Evolutionary conservation across 2,797 vertebrate species (phyloP), one percentile per base, ranked within the genome.

Genomic region (Diglossa cyanea): DNA sequence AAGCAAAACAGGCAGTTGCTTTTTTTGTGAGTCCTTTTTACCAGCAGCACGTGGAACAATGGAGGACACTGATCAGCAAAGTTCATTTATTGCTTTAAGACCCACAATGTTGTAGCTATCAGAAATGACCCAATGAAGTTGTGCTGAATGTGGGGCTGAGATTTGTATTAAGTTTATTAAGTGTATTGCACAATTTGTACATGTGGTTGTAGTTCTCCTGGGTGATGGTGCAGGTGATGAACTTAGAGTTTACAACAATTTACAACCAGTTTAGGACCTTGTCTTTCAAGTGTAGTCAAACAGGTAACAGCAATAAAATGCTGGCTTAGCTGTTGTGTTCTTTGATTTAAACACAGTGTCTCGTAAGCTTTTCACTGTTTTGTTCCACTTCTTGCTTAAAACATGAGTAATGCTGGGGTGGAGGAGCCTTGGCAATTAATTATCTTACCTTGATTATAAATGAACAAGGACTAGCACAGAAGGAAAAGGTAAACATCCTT

Each of bases 401-500:
- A 82, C 15, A 51, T 86, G 78, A 90, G 60, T 82, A 92, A 72
- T 45, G 44, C 50, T 67, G 77, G 72, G 82, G 45, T 74, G 44
- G 74, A 86, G 63, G 48, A 88, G 71, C 73, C 42, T 60, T 78
- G 39, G 55, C 48, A 84, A 7, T 81, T 57, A 60, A 82, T 95
- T 84, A 82, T 35, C 6, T 73, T 78, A 30, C 78, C 45, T 90
- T 3, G 12, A 19, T 74, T 84, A 7, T 57, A 89, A 94, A 81
- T 70, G 66, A 80, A 18, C 30, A 51, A 23, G 72, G 71, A 24
- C 30, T 60, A 60, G 72, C 37, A 44, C 9, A 75, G 57, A 37
- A 88, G 26, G 73, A 75, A 88, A 81, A 87, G 44, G 23, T 74
- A 88, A 94, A 93, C 78, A 92, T 95, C 79, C 70, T 70, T 95